phyloP scores from a whole-genome alignment of 2,797 vertebrate species.

The Salmo trutta region DNA sequence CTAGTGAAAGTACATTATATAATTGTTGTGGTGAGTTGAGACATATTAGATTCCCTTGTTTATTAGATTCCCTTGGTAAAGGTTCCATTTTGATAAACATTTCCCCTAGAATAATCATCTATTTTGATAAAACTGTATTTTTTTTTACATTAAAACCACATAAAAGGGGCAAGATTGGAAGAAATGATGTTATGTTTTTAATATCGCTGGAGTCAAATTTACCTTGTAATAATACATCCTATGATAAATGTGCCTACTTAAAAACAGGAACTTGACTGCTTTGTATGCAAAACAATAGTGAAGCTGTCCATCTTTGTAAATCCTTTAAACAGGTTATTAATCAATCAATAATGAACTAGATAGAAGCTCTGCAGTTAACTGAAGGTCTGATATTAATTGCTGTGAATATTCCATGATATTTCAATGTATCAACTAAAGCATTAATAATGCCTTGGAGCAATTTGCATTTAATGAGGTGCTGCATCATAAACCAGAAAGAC shows the following conservation, averaged over 20 bases:
- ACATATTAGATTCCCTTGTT: background rate
- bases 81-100: background rate
- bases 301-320: constrained; percentile 8
- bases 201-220: background rate
- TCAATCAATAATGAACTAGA: constrained; percentile 58
- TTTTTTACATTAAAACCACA: background rate
- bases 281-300: constrained; percentile 7
- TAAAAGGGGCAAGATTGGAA: background rate
- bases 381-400: constrained; percentile 61
- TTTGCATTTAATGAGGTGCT: constrained; percentile 70
- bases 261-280: background rate
- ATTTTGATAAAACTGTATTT: too few species aligned
- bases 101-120: background rate
- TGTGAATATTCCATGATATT: constrained; percentile 49
- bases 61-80: background rate
- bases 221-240: background rate
- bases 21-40: background rate
- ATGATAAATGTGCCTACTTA: background rate
- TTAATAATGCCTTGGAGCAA: constrained; percentile 59
- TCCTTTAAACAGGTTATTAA: constrained; percentile 34
- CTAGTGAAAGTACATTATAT: constrained; percentile 22
- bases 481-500: constrained; percentile 65
- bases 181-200: background rate
- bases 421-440: constrained; percentile 51
- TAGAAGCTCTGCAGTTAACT: constrained; percentile 35